Conservation (phyloP, 2,888 invertebrate genomes). For the Cephonodes hylas region DNA sequence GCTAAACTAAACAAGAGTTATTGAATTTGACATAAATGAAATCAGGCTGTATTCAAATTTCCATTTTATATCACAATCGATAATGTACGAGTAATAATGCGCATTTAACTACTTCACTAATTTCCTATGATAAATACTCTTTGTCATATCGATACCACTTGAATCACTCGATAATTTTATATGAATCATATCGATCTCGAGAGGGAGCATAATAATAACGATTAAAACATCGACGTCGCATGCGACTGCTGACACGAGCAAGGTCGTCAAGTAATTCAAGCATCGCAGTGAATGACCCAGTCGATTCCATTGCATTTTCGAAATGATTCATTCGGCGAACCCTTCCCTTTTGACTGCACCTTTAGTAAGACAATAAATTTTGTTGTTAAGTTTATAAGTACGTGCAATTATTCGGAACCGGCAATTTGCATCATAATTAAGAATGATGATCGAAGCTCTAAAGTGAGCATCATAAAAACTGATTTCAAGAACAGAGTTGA, state of each 20-base stretch:
- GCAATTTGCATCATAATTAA: too few relatives aligned
- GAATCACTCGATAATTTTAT: neutral
- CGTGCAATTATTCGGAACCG: neutral
- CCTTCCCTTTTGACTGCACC: conserved; percentile 15
- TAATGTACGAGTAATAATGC: neutral
- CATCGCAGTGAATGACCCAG: conserved; percentile 46
- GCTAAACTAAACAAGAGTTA: too few relatives aligned
- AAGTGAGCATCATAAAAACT: too few relatives aligned
- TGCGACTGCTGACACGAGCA: conserved; percentile 20
- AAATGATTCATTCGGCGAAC: conserved; percentile 24
- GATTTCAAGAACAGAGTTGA: too few relatives aligned
- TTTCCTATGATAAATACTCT: neutral
- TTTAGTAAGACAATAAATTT: neutral
- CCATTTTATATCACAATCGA: neutral
- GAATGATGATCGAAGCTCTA: too few relatives aligned
- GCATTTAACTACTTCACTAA: neutral
- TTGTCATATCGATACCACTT: neutral
- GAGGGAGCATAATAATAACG: neutral
- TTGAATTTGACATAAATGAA: too few relatives aligned
- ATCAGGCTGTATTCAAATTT: too few relatives aligned
- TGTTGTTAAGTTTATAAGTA: neutral
- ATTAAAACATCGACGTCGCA: conserved; percentile 1
- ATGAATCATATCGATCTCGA: neutral
- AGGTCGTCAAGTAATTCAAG: conserved; percentile 42
- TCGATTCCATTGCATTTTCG: conserved; percentile 20